A percentile compares a stretch with the other conserved stretches of the same genome.
Conservation (phyloP, 2,113 vertebrate species). For the Grantiella picta region DNA sequence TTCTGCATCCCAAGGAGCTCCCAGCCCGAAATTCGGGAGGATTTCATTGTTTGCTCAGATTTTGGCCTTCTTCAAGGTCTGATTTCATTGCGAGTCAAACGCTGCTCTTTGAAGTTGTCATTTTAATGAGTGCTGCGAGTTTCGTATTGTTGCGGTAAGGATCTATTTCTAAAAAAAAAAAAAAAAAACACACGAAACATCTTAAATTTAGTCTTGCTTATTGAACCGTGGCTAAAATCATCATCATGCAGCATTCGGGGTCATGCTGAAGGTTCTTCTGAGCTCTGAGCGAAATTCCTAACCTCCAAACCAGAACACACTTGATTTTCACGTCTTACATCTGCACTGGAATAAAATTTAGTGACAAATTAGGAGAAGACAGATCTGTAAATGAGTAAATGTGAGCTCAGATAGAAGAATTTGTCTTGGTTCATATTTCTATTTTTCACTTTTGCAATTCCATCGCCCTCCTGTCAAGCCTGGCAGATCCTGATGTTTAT, state of each 20-base stretch:
- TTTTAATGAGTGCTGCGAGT: neutral
- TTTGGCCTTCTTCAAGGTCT: neutral
- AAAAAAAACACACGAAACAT: rapidly evolving
- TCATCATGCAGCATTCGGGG: neutral
- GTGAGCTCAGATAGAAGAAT: neutral
- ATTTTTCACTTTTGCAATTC: neutral
- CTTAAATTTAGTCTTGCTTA: neutral
- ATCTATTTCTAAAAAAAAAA: neutral
- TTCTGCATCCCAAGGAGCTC: neutral
- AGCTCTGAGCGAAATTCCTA: neutral
- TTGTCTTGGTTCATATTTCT: neutral
- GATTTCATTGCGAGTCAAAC: neutral
- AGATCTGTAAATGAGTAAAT: neutral
- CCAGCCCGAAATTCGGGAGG: neutral
- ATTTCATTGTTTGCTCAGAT: neutral
- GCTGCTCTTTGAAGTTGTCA: neutral
- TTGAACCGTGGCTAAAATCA: neutral
- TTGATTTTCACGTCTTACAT: neutral
- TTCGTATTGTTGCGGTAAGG: neutral
- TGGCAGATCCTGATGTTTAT: neutral
- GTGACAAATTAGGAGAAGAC: neutral
- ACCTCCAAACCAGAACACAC: neutral
- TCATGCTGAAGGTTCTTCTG: neutral
- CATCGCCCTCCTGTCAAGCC: neutral
- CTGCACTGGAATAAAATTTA: neutral